Percentiles rank a stretch among this genome's conserved stretches.
Evolutionary conservation across 2,888 invertebrate species (phyloP).

Genomic region (Polia nebulosa): DNA sequence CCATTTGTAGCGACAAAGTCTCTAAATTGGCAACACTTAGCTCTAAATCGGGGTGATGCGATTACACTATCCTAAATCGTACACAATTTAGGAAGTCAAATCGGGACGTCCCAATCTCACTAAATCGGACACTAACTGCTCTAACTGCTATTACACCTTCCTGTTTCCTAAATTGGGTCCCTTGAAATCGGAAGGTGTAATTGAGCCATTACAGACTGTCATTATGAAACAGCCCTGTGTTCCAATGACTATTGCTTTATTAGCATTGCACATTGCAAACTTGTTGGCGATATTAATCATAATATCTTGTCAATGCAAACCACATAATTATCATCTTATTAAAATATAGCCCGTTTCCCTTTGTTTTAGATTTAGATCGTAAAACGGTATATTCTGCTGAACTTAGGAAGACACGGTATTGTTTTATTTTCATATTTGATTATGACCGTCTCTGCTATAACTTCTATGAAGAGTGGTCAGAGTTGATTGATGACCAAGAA

Average conservation of each 20-base stretch:
- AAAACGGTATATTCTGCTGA: constrained; percentile 2
- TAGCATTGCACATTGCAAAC: constrained; percentile 14
- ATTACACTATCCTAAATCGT: too few species aligned
- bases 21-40: too few species aligned
- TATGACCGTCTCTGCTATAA: constrained; percentile 4
- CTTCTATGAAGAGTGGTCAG: constrained; percentile 1
- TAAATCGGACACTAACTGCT: too few species aligned
- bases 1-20: too few species aligned
- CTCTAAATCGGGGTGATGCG: too few species aligned
- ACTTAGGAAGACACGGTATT: not conserved
- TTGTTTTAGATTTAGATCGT: not conserved
- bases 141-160: too few species aligned
- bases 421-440: constrained; percentile 4
- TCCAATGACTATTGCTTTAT: constrained; percentile 26
- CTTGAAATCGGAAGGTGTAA: too few species aligned
- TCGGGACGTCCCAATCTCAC: too few species aligned
- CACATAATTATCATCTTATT: constrained; percentile 6
- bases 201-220: too few species aligned
- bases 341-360: constrained; percentile 2
- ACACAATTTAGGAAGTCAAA: too few species aligned
- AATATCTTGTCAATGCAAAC: constrained; percentile 1
- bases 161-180: too few species aligned
- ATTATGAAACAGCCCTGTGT: constrained; percentile 8
- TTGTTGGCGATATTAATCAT: constrained; percentile 7
- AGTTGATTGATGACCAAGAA: constrained; percentile 8